Evolutionary conservation across 2,113 vertebrate species (phyloP).

Genomic region (Sceloporus undulatus): DNA sequence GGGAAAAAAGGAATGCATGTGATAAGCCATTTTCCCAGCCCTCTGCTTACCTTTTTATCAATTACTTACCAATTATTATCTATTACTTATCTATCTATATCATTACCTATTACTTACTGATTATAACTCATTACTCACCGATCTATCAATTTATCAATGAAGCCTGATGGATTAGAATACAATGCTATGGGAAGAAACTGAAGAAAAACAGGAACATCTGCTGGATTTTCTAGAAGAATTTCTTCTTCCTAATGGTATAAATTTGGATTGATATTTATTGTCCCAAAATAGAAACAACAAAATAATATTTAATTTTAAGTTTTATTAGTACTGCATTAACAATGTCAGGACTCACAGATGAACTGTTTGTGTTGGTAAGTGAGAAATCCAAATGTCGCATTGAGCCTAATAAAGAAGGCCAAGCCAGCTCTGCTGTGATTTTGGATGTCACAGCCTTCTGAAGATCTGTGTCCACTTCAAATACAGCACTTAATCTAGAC

Average conservation of each 20-base stretch:
- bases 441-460: constrained; percentile 92
- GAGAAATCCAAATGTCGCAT: constrained; percentile 87
- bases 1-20: too few relatives aligned
- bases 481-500: constrained; percentile 85
- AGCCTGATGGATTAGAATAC: constrained; percentile 88
- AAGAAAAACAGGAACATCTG: constrained; percentile 89
- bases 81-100: too few relatives aligned
- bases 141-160: constrained; percentile 88
- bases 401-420: constrained; percentile 92
- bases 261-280: constrained; percentile 35
- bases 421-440: constrained; percentile 90
- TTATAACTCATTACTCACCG: constrained; percentile 77
- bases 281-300: constrained; percentile 6
- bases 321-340: background rate
- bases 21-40: too few relatives aligned
- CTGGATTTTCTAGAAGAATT: constrained; percentile 92
- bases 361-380: constrained; percentile 94
- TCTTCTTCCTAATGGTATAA: constrained; percentile 87
- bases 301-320: background rate
- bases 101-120: too few relatives aligned
- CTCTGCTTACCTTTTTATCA: too few relatives aligned
- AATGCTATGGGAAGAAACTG: constrained; percentile 93
- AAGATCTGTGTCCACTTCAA: constrained; percentile 97
- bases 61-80: too few relatives aligned
- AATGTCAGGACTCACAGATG: constrained; percentile 87